Base-by-base conservation (phyloP, 2,888 invertebrate species). In the Morpho deidamia region DNA sequence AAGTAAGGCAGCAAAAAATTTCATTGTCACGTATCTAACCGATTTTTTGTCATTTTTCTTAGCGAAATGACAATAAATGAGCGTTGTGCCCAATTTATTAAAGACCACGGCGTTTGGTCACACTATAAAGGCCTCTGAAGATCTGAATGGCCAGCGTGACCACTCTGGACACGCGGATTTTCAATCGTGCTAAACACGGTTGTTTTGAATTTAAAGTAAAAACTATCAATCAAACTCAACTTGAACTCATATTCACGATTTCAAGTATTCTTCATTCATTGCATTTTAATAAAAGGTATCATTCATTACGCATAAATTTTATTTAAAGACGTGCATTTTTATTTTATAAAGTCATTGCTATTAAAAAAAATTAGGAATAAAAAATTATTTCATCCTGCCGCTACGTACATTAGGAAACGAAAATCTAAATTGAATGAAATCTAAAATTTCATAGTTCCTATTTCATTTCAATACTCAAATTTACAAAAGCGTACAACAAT, bases 91-190 rank as follows among this genome's bases (percentile, higher is more conserved):
- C 65, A 41, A 48, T 48, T 41, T n/a, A 12, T 12, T 38, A 34
- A 69, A 65, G 67, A 71, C 68, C 73, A 75, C 70, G 56, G 66
- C 52, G 4, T 44, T 1, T 44, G 32, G 51, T 59, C 64, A 51
- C 49, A 7, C 50, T 68, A 66, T 44, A 62, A 53, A 61, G 64
- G 35, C 35, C 61, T 61, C 53, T 37, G 42, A 40, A 43, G 50
- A 33, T 55, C 48, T 48, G 42, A 53, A 59, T 60, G 63, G 61
- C 63, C 63, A 64, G 53, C 75, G 72, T 73, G 81, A 81, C 78
- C 78, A 72, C 59, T 63, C 76, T 72, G 61, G 74, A 68, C 70
- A 76, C 70, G 71, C 62, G 53, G 56, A 48, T 56, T 66, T 56
- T 32, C 42, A 38, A 54, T 61, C 59, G 61, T 61, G 63, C 50